Evolutionary conservation across 2,797 vertebrate species (phyloP).

Genomic region (Octomys mimax): DNA sequence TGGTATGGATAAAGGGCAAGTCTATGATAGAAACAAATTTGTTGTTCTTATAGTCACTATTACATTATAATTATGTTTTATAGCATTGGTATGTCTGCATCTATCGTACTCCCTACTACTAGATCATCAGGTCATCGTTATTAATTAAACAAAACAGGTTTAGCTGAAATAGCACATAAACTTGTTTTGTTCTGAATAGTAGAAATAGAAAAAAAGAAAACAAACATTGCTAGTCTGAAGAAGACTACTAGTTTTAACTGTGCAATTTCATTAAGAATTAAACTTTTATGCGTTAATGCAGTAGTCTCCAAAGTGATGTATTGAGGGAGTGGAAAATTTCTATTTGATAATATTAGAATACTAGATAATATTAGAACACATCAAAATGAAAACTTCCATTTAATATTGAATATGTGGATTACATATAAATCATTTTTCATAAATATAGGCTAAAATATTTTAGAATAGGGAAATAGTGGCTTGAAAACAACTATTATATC

Average conservation of each 20-base stretch:
- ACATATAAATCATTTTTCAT: not conserved
- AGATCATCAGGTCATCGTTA: not conserved
- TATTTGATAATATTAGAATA: not conserved
- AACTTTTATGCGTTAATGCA: not conserved
- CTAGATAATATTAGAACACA: not conserved
- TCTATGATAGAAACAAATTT: not conserved
- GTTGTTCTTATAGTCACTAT: not conserved
- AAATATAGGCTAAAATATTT: not conserved
- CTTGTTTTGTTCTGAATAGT: constrained; percentile 12
- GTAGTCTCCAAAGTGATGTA: not conserved
- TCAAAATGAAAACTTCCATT: constrained; percentile 38
- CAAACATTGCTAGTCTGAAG: not conserved
- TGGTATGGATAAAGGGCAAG: not conserved
- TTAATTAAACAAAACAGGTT: not conserved
- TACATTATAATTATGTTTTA: not conserved
- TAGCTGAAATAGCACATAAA: not conserved
- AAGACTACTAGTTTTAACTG: not conserved
- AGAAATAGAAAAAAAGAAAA: not conserved
- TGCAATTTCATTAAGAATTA: constrained; percentile 18
- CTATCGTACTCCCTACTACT: not conserved
- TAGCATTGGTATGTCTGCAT: not conserved
- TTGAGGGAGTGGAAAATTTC: not conserved
- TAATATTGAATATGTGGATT: constrained; percentile 5
- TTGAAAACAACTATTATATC: not conserved
- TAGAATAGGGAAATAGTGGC: not conserved